Conservation (phyloP, 2,888 invertebrate species). For the Xylocampa areola region DNA sequence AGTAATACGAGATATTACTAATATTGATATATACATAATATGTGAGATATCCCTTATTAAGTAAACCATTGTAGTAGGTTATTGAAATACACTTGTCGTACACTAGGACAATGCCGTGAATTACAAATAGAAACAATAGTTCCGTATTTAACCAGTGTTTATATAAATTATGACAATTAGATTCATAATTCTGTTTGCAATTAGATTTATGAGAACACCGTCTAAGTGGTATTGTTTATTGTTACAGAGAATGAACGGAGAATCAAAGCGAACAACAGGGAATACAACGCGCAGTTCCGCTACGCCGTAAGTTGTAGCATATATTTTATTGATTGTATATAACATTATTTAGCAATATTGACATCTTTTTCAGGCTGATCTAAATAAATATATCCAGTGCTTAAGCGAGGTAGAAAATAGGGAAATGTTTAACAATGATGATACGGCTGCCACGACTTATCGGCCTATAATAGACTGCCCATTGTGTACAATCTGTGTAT, state of each 20-base stretch:
- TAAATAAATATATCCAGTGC: too few relatives aligned
- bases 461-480: too few relatives aligned
- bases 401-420: too few relatives aligned
- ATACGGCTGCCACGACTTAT: too few relatives aligned
- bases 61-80: constrained; percentile 1
- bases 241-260: constrained; percentile 98
- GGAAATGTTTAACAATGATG: too few relatives aligned
- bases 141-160: constrained; percentile 33
- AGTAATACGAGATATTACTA: neutral
- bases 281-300: constrained; percentile 98
- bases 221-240: constrained; percentile 70
- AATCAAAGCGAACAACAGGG: constrained; percentile 98
- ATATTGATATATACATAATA: neutral
- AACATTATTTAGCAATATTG: too few relatives aligned
- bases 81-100: neutral
- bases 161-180: constrained; percentile 46
- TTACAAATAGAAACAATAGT: constrained; percentile 34
- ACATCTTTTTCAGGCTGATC: too few relatives aligned
- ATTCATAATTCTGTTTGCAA: constrained; percentile 45
- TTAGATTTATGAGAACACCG: constrained; percentile 42
- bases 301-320: constrained; percentile 96
- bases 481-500: too few relatives aligned
- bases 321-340: too few relatives aligned
- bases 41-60: constrained; percentile 1
- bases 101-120: constrained; percentile 20